These are phyloP conservation scores for Drosophila yooni DNA, from an alignment of 2,888 invertebrate genomes.

Conservation along the genomic window DNA sequence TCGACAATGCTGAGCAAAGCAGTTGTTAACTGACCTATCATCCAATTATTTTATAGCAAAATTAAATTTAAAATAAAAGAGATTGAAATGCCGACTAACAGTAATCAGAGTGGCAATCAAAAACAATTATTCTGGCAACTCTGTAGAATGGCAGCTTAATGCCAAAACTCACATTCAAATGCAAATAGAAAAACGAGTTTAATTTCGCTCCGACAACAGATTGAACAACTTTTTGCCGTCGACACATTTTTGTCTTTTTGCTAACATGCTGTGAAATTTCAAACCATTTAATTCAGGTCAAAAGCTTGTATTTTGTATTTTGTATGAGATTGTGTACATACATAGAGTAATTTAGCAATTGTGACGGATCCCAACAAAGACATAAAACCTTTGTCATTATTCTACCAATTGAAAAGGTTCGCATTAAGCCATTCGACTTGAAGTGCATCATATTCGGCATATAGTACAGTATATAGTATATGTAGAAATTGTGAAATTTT, in stretches of 20 bases:
- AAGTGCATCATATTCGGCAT: slow-evolving; percentile 45
- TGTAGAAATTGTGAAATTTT: slow-evolving; percentile 20
- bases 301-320: slow-evolving; percentile 41
- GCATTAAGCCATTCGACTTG: slow-evolving; percentile 16
- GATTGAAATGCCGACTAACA: neutral
- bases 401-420: slow-evolving; percentile 18
- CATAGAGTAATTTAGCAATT: slow-evolving; percentile 16
- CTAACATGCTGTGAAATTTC: slow-evolving; percentile 42
- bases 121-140: slow-evolving; percentile 31
- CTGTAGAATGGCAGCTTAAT: slow-evolving; percentile 16
- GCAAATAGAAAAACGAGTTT: slow-evolving; percentile 30
- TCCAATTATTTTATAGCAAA: slow-evolving; percentile 1
- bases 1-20: neutral
- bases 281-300: slow-evolving; percentile 61
- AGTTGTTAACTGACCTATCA: slow-evolving; percentile 2
- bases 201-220: slow-evolving; percentile 47
- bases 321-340: neutral
- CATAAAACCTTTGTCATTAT: slow-evolving; percentile 26
- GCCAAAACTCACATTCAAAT: slow-evolving; percentile 36
- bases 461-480: neutral
- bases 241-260: slow-evolving; percentile 26
- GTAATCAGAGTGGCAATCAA: slow-evolving; percentile 17
- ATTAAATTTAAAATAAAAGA: slow-evolving; percentile 7
- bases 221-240: slow-evolving; percentile 36
- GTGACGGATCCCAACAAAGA: slow-evolving; percentile 11